These are phyloP conservation scores for Atta colombica DNA, from an alignment of 1,140 invertebrate genomes.

Conservation along the genomic window DNA sequence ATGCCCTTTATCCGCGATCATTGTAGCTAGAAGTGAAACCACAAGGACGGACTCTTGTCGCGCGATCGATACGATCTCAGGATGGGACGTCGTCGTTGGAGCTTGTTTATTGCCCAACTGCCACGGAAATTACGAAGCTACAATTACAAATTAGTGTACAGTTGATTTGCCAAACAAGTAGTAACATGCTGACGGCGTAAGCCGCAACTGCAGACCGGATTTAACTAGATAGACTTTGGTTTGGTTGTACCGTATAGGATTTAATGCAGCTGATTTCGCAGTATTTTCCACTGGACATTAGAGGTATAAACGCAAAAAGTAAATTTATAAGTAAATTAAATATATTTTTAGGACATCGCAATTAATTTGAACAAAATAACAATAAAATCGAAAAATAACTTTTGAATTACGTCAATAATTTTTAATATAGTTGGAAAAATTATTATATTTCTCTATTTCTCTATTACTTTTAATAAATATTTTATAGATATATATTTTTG, in stretches of 20 bases:
- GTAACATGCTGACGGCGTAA: slow-evolving; percentile 56
- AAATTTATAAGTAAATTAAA: slow-evolving; percentile 10
- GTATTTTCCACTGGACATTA: background rate
- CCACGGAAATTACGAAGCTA: slow-evolving; percentile 59
- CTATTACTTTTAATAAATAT: background rate
- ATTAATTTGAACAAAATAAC: slow-evolving; percentile 3
- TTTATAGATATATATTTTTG: background rate
- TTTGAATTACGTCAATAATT: background rate
- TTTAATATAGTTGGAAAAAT: background rate
- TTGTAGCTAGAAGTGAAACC: slow-evolving; percentile 3
- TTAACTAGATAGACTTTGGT: slow-evolving; percentile 44
- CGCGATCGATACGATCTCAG: slow-evolving; percentile 59
- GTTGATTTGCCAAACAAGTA: slow-evolving; percentile 61
- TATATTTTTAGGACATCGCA: background rate
- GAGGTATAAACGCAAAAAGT: background rate
- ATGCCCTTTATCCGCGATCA: slow-evolving; percentile 41
- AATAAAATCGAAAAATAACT: background rate
- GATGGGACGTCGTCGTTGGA: slow-evolving; percentile 36
- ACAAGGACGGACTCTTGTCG: slow-evolving; percentile 17
- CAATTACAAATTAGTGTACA: slow-evolving; percentile 62
- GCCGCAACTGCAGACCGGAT: slow-evolving; percentile 48
- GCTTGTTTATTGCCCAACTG: slow-evolving; percentile 57
- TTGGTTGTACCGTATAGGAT: slow-evolving; percentile 1
- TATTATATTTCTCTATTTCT: background rate
- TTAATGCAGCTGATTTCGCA: slow-evolving; percentile 38